Evolutionary conservation across 2,888 invertebrate genomes (phyloP).

Genomic region (Temnothorax ravouxi): DNA sequence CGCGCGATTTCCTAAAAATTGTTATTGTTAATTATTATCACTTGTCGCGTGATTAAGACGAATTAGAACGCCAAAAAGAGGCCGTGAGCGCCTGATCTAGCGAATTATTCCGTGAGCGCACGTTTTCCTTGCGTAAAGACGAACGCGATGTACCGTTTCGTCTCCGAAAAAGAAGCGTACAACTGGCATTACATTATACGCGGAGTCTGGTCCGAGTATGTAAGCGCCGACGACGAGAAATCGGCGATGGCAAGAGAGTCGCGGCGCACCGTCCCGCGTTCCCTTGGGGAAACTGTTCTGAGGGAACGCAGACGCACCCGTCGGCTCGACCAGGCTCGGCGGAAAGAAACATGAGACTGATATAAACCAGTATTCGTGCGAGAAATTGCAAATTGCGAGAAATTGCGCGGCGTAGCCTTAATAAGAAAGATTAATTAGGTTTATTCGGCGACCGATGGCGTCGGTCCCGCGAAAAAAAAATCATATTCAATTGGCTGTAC

Average conservation of each 20-base stretch:
- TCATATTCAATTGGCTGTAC: slow-evolving; percentile 82
- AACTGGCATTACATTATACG: slow-evolving; percentile 84
- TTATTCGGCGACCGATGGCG: slow-evolving; percentile 63
- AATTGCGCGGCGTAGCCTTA: slow-evolving; percentile 79
- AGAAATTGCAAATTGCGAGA: slow-evolving; percentile 78
- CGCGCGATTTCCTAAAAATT: slow-evolving; percentile 41
- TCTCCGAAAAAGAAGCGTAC: slow-evolving; percentile 80
- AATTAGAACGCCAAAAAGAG: slow-evolving; percentile 22
- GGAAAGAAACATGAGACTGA: slow-evolving; percentile 84
- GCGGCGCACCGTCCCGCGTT: slow-evolving; percentile 3
- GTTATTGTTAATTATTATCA: slow-evolving; percentile 48
- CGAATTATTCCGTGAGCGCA: slow-evolving; percentile 45
- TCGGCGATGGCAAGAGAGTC: slow-evolving; percentile 32
- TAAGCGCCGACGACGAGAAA: slow-evolving; percentile 19
- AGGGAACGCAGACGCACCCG: neutral
- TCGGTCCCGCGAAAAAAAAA: slow-evolving; percentile 74
- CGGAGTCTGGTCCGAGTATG: slow-evolving; percentile 67
- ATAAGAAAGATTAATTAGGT: slow-evolving; percentile 76
- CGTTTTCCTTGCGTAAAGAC: slow-evolving; percentile 55
- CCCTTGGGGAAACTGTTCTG: neutral
- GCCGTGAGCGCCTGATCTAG: slow-evolving; percentile 17
- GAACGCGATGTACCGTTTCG: slow-evolving; percentile 53
- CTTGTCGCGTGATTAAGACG: slow-evolving; percentile 9
- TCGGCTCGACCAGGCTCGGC: slow-evolving; percentile 41
- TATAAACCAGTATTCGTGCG: slow-evolving; percentile 85